Base-by-base conservation (phyloP, 37 sponge, comb jelly and placozoan genomes). In the Tethya wilhelma region DNA sequence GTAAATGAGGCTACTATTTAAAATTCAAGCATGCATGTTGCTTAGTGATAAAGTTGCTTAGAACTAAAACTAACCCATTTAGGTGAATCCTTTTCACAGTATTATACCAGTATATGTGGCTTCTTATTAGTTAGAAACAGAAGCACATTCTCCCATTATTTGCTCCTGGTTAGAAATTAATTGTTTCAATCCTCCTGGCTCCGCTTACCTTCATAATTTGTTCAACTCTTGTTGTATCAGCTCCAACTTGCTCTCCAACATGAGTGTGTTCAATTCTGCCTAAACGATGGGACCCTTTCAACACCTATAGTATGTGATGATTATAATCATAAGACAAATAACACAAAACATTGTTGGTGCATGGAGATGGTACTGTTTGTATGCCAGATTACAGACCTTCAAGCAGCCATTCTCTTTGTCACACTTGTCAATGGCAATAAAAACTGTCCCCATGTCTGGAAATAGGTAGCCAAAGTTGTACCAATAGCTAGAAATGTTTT, bases 361-460 rank as follows among this genome's bases (percentile, higher is more conserved):
- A n/a, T n/a, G n/a, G n/a, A n/a, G n/a, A n/a, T n/a, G n/a, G n/a
- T n/a, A n/a, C n/a, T n/a, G n/a, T n/a, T n/a, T n/a, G n/a, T n/a
- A 49, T 17, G 5, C 12, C 22, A 7, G 26, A 25, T 6, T 6
- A 60, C 68, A 29, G 41, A 92, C 93, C 79, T 95, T 88, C 67
- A 96, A 59, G 69, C 97, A 96, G 40, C 97, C 97, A 90, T 96
- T 96, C 68, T 93, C 94, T 34, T 46, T 28, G 44, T 87, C 86
- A 77, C 91, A 85, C 75, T 80, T 86, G 46, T 96, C 97, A 78
- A 96, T 87, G 17, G 97, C 93, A 69, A 96, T 88, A 70, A 96
- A 93, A 6, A 87, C 94, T 59, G 91, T 90, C 6, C 80, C 89
- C 94, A 90, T 91, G 46, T 93, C 83, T 25, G 97, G 97, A 56